Conservation (phyloP, 2,113 vertebrate species). For the Cranoglanis bouderius region DNA sequence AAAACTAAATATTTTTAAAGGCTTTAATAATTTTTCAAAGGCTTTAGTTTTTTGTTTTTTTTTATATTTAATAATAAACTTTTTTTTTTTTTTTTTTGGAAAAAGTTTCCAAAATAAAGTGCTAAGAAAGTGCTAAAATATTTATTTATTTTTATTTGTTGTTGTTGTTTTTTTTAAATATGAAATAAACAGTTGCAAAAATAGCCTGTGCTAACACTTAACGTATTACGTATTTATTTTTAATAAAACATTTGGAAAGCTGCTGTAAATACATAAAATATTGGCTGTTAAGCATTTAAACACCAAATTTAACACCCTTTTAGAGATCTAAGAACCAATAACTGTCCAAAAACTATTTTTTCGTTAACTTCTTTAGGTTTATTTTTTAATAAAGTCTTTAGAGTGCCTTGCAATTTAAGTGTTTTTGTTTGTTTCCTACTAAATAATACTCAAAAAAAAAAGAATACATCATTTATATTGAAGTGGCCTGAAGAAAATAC, state of each 20-base stretch:
- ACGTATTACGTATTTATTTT: not conserved
- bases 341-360: too few relatives aligned
- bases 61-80: not conserved
- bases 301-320: too few relatives aligned
- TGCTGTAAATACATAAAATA: not conserved
- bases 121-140: not conserved
- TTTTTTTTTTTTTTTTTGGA: not conserved
- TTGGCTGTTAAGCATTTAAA: too few relatives aligned
- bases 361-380: too few relatives aligned
- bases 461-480: not conserved
- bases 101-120: not conserved
- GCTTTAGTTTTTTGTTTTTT: not conserved
- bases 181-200: not conserved
- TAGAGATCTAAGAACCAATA: too few relatives aligned
- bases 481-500: not conserved
- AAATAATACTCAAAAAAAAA: too few relatives aligned
- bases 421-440: too few relatives aligned
- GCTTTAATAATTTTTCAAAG: not conserved
- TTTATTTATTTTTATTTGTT: too few relatives aligned
- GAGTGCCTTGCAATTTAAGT: not conserved
- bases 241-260: not conserved
- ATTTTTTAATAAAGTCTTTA: too few relatives aligned
- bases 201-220: not conserved
- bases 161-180: too few relatives aligned
- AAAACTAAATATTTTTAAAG: too few relatives aligned